phyloP scores from a whole-genome alignment of 2,888 invertebrate species.

The Elegia similella region DNA sequence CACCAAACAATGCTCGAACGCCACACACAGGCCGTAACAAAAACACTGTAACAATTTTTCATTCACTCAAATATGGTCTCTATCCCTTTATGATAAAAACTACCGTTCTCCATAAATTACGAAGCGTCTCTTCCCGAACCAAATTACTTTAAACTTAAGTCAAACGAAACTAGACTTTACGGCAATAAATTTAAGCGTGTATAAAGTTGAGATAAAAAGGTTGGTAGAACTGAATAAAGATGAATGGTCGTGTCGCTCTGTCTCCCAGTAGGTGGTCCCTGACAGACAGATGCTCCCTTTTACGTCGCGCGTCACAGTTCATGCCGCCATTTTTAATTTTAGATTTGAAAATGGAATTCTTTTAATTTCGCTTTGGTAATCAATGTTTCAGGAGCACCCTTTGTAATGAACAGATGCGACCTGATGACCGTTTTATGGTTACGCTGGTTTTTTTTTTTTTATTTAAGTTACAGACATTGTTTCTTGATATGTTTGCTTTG shows the following conservation, averaged over 20 bases:
- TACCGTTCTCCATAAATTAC: constrained; percentile 57
- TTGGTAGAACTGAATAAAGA: constrained; percentile 62
- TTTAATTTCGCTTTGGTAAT: constrained; percentile 21
- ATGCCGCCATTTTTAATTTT: constrained; percentile 62
- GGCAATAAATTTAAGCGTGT: constrained; percentile 5
- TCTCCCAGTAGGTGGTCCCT: constrained; percentile 71
- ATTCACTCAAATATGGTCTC: constrained; percentile 48
- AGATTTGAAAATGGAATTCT: constrained; percentile 32
- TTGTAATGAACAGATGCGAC: not conserved
- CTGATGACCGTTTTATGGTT: not conserved
- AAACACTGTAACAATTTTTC: constrained; percentile 53
- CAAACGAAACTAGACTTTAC: constrained; percentile 28
- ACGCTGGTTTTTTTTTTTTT: not conserved
- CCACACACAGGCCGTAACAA: constrained; percentile 33
- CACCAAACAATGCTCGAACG: constrained; percentile 28
- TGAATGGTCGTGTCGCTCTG: constrained; percentile 62
- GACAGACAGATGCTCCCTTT: constrained; percentile 72
- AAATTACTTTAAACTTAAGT: not conserved
- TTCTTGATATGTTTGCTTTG: not conserved
- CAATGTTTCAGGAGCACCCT: not conserved
- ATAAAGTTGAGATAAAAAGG: constrained; percentile 4
- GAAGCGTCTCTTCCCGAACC: constrained; percentile 37
- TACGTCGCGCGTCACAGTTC: constrained; percentile 37
- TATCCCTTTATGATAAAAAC: constrained; percentile 48
- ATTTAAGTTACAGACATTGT: not conserved